These are phyloP conservation scores for Muricea muricata DNA, from an alignment of 92 coral and sea anemone species.

Conservation along the genomic window DNA sequence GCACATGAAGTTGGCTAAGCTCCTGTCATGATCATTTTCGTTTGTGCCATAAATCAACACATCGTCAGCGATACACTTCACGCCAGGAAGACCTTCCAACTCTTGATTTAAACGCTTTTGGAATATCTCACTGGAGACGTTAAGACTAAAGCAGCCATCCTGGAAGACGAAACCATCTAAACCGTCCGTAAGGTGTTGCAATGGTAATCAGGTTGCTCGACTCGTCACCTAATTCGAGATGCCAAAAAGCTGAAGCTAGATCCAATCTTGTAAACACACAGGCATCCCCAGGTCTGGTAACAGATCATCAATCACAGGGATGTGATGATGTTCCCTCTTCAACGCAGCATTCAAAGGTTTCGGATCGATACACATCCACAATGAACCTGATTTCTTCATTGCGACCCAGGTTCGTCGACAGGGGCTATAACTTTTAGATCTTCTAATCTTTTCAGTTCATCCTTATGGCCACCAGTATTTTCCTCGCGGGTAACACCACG, in stretches of 20 bases:
- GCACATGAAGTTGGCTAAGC: conserved; percentile 19
- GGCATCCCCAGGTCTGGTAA: background rate
- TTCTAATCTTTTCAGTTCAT: background rate
- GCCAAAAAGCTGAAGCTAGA: conserved; percentile 32
- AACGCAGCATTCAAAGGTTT: conserved; percentile 23
- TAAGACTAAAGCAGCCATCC: background rate
- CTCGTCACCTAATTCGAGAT: background rate
- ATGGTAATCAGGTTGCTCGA: background rate
- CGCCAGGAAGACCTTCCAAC: conserved; percentile 37
- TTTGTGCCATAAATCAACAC: conserved; percentile 12
- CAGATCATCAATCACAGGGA: conserved; percentile 21
- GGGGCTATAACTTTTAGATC: background rate
- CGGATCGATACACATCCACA: conserved; percentile 6
- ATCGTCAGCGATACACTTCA: conserved; percentile 28
- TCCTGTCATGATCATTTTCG: conserved; percentile 34
- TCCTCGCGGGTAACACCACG: conserved; percentile 42
- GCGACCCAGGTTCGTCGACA: conserved; percentile 45
- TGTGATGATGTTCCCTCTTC: conserved; percentile 14
- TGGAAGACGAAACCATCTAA: background rate
- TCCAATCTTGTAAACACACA: background rate
- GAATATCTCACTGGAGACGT: conserved; percentile 17
- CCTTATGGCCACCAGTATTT: conserved; percentile 33
- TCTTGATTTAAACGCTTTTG: conserved; percentile 42
- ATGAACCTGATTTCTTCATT: conserved; percentile 11
- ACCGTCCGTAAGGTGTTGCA: background rate